Conservation (phyloP, 1,140 invertebrate species). For the Neotoxoptera formosana region DNA sequence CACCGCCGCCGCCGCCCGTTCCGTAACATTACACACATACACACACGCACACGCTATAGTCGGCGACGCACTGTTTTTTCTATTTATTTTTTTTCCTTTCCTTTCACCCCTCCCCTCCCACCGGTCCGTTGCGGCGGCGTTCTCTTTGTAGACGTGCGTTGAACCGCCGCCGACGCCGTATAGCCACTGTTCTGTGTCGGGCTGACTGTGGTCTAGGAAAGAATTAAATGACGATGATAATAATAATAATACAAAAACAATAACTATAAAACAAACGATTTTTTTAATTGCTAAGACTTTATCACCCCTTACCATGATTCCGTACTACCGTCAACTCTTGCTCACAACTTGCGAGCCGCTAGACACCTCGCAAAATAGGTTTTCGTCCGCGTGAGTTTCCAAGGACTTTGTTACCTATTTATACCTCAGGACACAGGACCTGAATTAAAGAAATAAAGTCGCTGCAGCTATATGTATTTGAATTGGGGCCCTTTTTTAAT, state of each 20-base stretch:
- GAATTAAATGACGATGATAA: background rate
- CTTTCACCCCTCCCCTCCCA: background rate
- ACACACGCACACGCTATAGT: background rate
- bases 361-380: no score
- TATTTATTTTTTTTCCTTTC: constrained; percentile 37
- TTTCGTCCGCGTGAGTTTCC: no score
- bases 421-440: no score
- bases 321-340: background rate
- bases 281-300: background rate
- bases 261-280: background rate
- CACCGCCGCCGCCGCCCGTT: background rate
- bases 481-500: no score
- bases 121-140: background rate
- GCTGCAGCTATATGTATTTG: no score
- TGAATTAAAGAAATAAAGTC: no score
- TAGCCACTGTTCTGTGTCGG: constrained; percentile 9
- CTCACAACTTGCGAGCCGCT: no score
- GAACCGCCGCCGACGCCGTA: constrained; percentile 22
- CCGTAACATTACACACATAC: constrained; percentile 39
- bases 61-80: constrained; percentile 10
- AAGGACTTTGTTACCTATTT: no score
- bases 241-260: background rate
- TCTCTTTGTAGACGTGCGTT: constrained; percentile 53
- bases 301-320: no score
- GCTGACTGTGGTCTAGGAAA: background rate